Evolutionary conservation across 2,113 vertebrate genomes (phyloP).

Genomic region (Varanus komodoensis): DNA sequence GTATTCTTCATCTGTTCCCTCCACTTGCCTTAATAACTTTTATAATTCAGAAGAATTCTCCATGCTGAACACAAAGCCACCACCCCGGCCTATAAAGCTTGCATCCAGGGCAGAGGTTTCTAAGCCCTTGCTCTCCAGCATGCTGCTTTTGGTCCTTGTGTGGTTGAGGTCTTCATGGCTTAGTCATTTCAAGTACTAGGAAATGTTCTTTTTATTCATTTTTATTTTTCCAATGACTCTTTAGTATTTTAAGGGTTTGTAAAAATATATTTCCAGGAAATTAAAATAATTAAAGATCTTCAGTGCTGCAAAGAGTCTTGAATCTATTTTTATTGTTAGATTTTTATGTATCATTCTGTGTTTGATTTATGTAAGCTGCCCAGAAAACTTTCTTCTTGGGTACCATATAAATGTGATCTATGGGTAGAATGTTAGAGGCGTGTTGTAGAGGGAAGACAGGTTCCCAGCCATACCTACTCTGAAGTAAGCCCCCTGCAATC

Average conservation of each 20-base stretch:
- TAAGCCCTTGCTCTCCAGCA: not conserved
- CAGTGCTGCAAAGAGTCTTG: too few species aligned
- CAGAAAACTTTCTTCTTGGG: too few species aligned
- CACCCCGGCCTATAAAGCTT: not conserved
- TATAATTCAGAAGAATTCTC: not conserved
- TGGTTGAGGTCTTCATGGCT: not conserved
- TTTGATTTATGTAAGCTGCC: too few species aligned
- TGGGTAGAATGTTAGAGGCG: not conserved
- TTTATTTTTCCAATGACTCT: not conserved
- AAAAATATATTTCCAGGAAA: not conserved
- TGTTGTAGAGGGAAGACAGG: not conserved
- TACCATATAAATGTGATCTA: too few species aligned
- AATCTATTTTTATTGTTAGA: too few species aligned
- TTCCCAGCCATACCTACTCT: not conserved
- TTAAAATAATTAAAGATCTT: not conserved
- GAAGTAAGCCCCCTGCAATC: not conserved
- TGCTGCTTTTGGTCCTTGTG: not conserved
- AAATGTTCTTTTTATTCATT: not conserved
- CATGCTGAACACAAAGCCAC: not conserved
- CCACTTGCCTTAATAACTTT: not conserved
- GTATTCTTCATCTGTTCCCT: not conserved
- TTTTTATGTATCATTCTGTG: too few species aligned
- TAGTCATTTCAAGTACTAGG: not conserved
- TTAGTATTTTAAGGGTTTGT: not conserved
- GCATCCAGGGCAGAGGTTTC: not conserved